A percentile compares a stretch with the other conserved stretches of the same genome.
phyloP scores from a whole-genome alignment of 2,797 vertebrate genomes.

The Onychomys leucogaster region DNA sequence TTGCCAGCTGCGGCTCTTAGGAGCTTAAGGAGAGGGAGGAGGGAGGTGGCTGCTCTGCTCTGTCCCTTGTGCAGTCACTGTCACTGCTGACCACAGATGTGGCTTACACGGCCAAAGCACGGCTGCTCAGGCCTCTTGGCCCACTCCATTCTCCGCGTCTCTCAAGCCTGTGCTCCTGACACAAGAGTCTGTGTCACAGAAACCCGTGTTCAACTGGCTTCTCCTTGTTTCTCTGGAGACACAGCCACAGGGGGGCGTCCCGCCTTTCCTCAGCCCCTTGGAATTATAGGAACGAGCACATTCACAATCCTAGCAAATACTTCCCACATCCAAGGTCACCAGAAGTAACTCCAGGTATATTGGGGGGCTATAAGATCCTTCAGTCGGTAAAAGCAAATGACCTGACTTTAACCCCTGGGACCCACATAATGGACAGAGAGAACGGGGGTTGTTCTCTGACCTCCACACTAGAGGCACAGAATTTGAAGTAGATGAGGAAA shows the following conservation, averaged over 20 bases:
- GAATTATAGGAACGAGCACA: neutral
- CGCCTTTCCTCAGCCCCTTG: neutral
- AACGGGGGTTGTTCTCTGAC: neutral
- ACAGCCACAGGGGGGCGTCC: neutral
- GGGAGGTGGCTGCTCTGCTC: neutral
- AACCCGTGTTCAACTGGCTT: neutral
- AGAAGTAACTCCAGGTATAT: neutral
- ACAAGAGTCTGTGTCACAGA: neutral
- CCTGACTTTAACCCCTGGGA: neutral
- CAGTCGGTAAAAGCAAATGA: neutral
- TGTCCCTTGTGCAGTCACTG: neutral
- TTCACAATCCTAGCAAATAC: neutral
- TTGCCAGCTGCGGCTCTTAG: neutral
- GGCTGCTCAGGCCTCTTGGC: too few relatives aligned
- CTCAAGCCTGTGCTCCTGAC: neutral
- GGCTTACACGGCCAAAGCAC: neutral
- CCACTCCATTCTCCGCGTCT: neutral
- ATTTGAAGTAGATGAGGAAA: neutral
- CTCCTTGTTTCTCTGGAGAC: neutral
- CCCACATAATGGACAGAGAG: neutral
- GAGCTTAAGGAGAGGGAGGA: neutral
- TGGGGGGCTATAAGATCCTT: neutral
- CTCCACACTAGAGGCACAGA: neutral
- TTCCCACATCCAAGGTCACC: neutral
- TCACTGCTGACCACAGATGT: neutral